These are phyloP conservation scores for Andrena bicolor DNA, from an alignment of 2,888 invertebrate genomes.

Conservation along the genomic window DNA sequence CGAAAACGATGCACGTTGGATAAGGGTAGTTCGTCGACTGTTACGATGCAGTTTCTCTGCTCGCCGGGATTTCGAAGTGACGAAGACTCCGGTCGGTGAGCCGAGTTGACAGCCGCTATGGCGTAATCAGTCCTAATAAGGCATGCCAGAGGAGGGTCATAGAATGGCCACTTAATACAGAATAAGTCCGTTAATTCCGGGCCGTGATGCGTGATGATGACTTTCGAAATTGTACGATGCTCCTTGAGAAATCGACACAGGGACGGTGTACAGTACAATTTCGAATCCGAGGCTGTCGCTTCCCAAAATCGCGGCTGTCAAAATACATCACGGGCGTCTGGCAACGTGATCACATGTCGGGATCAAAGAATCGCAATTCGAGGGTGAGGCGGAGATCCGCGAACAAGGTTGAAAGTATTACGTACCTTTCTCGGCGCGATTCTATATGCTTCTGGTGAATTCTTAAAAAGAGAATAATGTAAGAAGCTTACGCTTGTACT, in stretches of 20 bases:
- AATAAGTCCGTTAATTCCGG: conserved; percentile 69
- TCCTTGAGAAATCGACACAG: conserved; percentile 51
- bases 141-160: conserved; percentile 57
- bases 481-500: too few species aligned
- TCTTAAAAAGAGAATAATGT: too few species aligned
- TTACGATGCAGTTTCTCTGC: conserved; percentile 60
- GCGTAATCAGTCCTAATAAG: conserved; percentile 72
- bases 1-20: conserved; percentile 58
- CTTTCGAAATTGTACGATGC: conserved; percentile 60
- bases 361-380: background rate
- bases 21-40: conserved; percentile 26
- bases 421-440: too few species aligned
- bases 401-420: background rate
- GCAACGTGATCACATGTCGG: conserved; percentile 7
- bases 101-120: conserved; percentile 66
- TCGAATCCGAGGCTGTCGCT: conserved; percentile 26
- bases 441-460: too few species aligned
- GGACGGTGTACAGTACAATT: conserved; percentile 24
- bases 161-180: conserved; percentile 72
- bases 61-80: conserved; percentile 58
- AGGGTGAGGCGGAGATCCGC: background rate
- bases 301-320: conserved; percentile 16
- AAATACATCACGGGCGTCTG: conserved; percentile 26
- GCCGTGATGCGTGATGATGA: conserved; percentile 62
- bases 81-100: conserved; percentile 45